Evolutionary conservation across 2,888 invertebrate genomes (phyloP).

Genomic region (Drosophila multiciliata): DNA sequence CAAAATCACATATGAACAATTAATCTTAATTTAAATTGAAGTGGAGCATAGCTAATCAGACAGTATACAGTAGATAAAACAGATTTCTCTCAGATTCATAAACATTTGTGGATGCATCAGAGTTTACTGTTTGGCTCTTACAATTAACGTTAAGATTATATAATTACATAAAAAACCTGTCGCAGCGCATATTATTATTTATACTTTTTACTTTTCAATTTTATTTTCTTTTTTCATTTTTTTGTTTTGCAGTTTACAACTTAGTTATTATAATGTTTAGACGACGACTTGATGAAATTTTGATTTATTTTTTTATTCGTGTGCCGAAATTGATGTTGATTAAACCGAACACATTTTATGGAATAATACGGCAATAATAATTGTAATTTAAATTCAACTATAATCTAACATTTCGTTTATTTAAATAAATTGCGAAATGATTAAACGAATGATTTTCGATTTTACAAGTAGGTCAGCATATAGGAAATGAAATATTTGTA

Average conservation of each 20-base stretch:
- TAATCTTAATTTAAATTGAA: constrained; percentile 21
- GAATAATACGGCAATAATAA: constrained; percentile 55
- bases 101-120: constrained; percentile 41
- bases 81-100: constrained; percentile 40
- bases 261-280: constrained; percentile 32
- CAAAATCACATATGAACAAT: constrained; percentile 29
- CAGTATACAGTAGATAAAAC: constrained; percentile 33
- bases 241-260: constrained; percentile 33
- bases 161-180: constrained; percentile 71
- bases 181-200: constrained; percentile 31
- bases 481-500: constrained; percentile 15
- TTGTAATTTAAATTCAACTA: constrained; percentile 52
- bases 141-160: constrained; percentile 58
- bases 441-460: constrained; percentile 37
- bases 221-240: background rate
- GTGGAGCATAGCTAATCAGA: constrained; percentile 25
- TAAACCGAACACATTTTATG: constrained; percentile 63
- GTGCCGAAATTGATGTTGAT: constrained; percentile 48
- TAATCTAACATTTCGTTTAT: constrained; percentile 60
- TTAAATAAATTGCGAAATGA: constrained; percentile 43
- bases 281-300: constrained; percentile 41
- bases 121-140: constrained; percentile 49
- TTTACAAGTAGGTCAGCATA: constrained; percentile 21
- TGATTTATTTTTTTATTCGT: constrained; percentile 48
- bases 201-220: constrained; percentile 13